These are phyloP conservation scores for Maccullochella peelii DNA, from an alignment of 2,113 vertebrate species.

Conservation along the genomic window DNA sequence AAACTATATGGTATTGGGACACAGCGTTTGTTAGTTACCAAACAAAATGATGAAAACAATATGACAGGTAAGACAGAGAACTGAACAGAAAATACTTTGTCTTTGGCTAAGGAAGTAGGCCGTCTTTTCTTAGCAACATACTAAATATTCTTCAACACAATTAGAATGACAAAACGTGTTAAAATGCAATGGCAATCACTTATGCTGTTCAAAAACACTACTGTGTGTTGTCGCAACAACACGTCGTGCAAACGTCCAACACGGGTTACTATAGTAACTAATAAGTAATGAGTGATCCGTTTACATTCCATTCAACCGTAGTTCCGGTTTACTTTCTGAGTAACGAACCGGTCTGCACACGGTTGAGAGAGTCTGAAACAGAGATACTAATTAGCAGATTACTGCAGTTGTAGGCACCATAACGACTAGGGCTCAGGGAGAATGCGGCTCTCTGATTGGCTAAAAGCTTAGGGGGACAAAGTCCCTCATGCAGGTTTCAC, in stretches of 20 bases:
- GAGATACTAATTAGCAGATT: slow-evolving; percentile 39
- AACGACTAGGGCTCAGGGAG: slow-evolving; percentile 18
- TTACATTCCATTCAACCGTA: background rate
- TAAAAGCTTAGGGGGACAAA: slow-evolving; percentile 53
- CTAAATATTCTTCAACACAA: background rate
- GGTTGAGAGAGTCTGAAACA: background rate
- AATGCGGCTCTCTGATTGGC: slow-evolving; percentile 66
- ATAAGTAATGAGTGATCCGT: background rate
- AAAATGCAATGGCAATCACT: background rate
- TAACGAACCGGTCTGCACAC: too few relatives aligned
- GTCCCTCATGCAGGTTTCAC: slow-evolving; percentile 55
- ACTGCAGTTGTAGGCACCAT: slow-evolving; percentile 11
- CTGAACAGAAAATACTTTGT: background rate
- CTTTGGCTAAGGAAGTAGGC: too few relatives aligned
- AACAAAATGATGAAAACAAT: background rate
- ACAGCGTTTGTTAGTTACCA: background rate
- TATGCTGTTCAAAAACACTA: background rate
- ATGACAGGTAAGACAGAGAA: background rate
- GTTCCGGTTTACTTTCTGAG: background rate
- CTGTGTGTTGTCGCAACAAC: background rate
- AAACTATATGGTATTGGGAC: background rate
- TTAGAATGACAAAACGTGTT: background rate
- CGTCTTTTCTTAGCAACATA: too few relatives aligned
- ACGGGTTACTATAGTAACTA: background rate
- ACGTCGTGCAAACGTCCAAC: background rate